Base-by-base conservation (phyloP, 2,888 invertebrate genomes). In the Didymodactylos carnosus region DNA sequence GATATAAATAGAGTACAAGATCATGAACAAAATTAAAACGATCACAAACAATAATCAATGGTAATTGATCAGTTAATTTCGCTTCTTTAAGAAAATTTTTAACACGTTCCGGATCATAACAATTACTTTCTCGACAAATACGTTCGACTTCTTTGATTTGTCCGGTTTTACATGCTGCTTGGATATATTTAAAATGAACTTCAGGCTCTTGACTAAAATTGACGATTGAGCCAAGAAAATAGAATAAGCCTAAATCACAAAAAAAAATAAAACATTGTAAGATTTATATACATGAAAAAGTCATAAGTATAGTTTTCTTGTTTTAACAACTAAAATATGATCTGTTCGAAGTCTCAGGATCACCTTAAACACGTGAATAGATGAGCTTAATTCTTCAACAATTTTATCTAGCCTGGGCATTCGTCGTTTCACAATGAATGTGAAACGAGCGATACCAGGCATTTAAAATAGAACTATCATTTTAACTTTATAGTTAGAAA, bases 71-170 rank as follows among this genome's bases (percentile, higher is more conserved):
- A 16, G 94, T 94, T 72, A 98, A 85, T 84, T 98, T 98, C 62
- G 98, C 98, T 83, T 99, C 98, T 83, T 99, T 98, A 73, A 98
- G 86, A 88, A 97, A 99, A 85, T 98, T 99, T 86, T 99, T 99
- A 0, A 99, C 98, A n/a, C 97, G 88, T 81, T 99, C 98, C 0
- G 98, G 90, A 84, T 92, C 97, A 85, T 98, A 99, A 84, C 95
- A 97, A 85, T 95, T 97, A 73, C 94, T 94, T 82, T 99, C 98
- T 41, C 98, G 89, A 82, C 98, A 99, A 80, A 99, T 98, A 72
- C 94, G 88, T 82, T 99, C 98, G 39, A 99, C 98, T 84, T 99
- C 98, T 83, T 99, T 99, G 81, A 98, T 95, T 84, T 99, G 98
- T 4, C 95, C 97, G 3, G 97, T 98, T 83, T 98, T 95, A 84